Base-by-base conservation (phyloP, 2,113 vertebrate genomes). In the Heptranchias perlo region DNA sequence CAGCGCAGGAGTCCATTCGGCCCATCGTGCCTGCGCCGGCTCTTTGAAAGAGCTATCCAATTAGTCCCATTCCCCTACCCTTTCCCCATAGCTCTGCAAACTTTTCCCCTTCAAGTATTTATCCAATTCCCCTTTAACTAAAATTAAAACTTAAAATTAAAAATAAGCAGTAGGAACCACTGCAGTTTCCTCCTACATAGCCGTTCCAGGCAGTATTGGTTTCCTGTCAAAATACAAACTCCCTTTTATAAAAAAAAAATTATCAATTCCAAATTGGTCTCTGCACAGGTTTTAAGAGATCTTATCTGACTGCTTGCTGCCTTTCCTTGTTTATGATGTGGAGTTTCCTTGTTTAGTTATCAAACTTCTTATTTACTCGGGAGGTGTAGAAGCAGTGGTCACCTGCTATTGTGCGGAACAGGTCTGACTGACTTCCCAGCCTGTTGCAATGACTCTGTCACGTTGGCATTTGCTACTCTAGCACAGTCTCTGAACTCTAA, bases 391-490 rank as follows among this genome's bases (percentile, higher is more conserved):
- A 16, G 54, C 54, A 18, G 14, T 47, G 31, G 49, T 31, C 52
- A 5, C 35, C 35, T 39, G 89, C 89, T 62, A 93, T 93, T 93
- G 31, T 93, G 54, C 21, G 61, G 58, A 93, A 93, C 89, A 93
- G 89, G 89, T 93, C 89, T 93, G 35, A 93, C 54, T 61, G 89
- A 64, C 54, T 62, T 52, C 35, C 54, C 16, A 61, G 54, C 54
- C 89, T 92, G 54, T 23, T 62, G 35, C 61, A 93, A 16, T 93
- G 58, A 39, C 89, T 93, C 58, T n/a, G 62, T 61, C 35, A 14
- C 89, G 5, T 18, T 44, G 58, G 89, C 61, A 93, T 93, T 62
- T 93, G 54, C n/a, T 62, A 18, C 89, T 93, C 35, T n/a, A 39
- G 58, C 78, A 82, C 13, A 82, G 39, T 82, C 14, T 44, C 13